Conservation (phyloP, 2,888 invertebrate species). For the Macroteleia sp. region DNA sequence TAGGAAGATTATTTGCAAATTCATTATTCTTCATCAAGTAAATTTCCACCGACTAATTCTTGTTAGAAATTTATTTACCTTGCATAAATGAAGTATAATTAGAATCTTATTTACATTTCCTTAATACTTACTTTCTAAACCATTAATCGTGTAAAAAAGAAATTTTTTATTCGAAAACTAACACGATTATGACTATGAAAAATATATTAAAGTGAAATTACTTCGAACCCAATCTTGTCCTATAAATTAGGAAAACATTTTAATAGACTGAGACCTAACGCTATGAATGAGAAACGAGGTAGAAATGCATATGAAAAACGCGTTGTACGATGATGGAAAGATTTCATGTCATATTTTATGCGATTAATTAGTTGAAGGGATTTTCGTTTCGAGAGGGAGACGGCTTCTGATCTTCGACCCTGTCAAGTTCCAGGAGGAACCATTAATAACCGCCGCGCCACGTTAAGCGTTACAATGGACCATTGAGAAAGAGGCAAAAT, state of each 20-base stretch:
- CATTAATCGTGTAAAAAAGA: too few species aligned
- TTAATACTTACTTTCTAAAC: too few species aligned
- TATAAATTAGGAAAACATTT: conserved; percentile 12
- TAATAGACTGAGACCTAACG: conserved; percentile 13
- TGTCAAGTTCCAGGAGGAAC: conserved; percentile 29
- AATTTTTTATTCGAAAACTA: too few species aligned
- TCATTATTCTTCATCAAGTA: too few species aligned
- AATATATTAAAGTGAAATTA: too few species aligned
- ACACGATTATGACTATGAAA: too few species aligned
- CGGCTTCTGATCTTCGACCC: conserved; percentile 47
- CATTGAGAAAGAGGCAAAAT: conserved; percentile 41
- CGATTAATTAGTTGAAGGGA: conserved; percentile 47
- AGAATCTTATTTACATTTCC: too few species aligned
- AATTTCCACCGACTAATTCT: too few species aligned
- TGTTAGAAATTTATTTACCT: too few species aligned
- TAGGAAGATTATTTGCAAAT: too few species aligned
- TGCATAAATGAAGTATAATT: too few species aligned
- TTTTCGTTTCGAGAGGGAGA: conserved; percentile 38
- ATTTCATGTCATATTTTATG: conserved; percentile 47
- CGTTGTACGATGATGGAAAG: conserved; percentile 31
- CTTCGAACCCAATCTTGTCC: too few species aligned
- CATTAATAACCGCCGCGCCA: conserved; percentile 50
- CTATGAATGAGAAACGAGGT: conserved; percentile 4
- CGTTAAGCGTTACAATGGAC: conserved; percentile 43
- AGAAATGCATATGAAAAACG: conserved; percentile 21